A percentile compares a stretch with the other conserved stretches of the same genome.
phyloP scores from a whole-genome alignment of 2,113 vertebrate species.

The Bolborhynchus lineola region DNA sequence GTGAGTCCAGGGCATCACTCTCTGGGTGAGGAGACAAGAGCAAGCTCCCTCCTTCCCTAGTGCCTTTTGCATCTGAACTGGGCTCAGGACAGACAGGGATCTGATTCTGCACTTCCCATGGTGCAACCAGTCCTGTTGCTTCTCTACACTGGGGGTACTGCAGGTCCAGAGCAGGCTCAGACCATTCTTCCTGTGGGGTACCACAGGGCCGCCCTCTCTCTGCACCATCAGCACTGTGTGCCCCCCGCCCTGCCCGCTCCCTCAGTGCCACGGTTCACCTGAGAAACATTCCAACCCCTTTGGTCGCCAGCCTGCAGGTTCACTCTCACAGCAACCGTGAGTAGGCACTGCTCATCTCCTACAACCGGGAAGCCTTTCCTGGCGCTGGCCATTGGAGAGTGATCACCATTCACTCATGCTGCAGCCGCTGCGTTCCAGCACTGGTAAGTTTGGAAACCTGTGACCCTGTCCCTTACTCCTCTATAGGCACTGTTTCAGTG shows the following conservation, averaged over 20 bases:
- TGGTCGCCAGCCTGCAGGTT: not conserved
- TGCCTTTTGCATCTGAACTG: not conserved
- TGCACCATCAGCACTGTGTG: fast-evolving
- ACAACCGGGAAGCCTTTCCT: fast-evolving
- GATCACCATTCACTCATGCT: not conserved
- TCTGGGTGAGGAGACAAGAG: not conserved
- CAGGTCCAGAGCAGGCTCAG: not conserved
- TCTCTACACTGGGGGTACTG: not conserved
- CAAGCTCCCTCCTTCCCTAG: not conserved
- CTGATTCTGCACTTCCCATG: fast-evolving
- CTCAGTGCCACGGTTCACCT: not conserved
- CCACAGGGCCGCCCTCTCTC: not conserved
- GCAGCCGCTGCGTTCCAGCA: not conserved
- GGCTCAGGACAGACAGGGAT: not conserved
- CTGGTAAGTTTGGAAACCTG: not conserved
- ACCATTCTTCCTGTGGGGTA: not conserved
- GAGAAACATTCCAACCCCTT: fast-evolving
- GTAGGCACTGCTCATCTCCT: fast-evolving
- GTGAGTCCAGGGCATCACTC: fast-evolving
- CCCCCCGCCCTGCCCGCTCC: not conserved
- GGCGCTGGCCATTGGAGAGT: not conserved
- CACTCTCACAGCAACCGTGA: not conserved
- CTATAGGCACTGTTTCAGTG: not conserved
- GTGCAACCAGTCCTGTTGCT: not conserved
- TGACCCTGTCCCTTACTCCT: not conserved